Base-by-base conservation (phyloP, 2,113 vertebrate species). In the Upupa epops region DNA sequence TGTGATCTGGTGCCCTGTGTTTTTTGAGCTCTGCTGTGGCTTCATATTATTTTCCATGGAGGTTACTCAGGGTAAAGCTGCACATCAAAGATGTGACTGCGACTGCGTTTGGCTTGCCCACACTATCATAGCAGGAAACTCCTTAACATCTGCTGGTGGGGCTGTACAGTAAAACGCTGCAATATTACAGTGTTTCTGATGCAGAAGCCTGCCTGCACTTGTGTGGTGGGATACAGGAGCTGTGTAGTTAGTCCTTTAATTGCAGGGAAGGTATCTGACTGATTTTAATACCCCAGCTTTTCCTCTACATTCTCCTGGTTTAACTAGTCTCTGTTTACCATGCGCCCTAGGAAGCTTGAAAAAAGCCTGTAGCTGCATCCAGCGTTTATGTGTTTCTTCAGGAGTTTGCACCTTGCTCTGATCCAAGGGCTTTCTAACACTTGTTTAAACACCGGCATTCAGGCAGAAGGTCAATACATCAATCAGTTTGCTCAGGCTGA, bases 31-130 rank as follows among this genome's bases (percentile, higher is more conserved):
- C 37, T 71, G 51, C 74, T 90, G 70, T 42, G 78, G 74, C 68
- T 93, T 94, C 6, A 3, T 69, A 29, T 37, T 83, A 86, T 88
- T 93, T 96, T 92, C 88, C 70, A 5, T 17, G 7, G 89, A 76
- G 88, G 86, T 93, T 94, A 84, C 45, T 90, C 24, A 19, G 80
- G 90, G 93, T 93, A 79, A 93, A 86, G 48, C 81, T 70, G 60
- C 83, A 69, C 66, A 48, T 87, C 51, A 84, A 76, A 89, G 83
- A 59, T 66, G 49, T 42, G 52, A 45, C 65, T 82, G 66, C 61
- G 52, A 45, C 65, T 82, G 66, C 61, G 20, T 59, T 87, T 58
- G 83, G 36, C 36, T 78, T 90, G 90, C 85, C 80, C 74, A 61
- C 55, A 28, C 32, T 81, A 22, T 88, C 71, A 15, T 61, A 85